Percentiles rank a stretch among this genome's conserved stretches.
Conservation (phyloP, 2,113 vertebrate species). For the Mugil cephalus region DNA sequence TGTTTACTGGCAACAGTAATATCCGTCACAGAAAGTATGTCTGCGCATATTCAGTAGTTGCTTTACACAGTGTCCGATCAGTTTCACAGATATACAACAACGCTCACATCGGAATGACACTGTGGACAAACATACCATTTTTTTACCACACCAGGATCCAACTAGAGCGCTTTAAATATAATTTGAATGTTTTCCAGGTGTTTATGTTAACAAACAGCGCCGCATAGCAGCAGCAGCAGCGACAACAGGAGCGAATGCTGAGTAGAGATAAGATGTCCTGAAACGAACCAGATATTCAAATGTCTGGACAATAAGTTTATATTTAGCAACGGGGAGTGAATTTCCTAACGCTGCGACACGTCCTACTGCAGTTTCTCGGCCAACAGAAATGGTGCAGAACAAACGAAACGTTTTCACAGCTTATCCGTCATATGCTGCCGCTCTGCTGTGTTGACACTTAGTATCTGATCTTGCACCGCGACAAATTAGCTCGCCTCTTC, state of each 20-base stretch:
- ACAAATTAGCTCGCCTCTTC: neutral
- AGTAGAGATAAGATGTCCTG: neutral
- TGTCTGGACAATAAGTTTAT: neutral
- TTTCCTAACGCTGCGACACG: neutral
- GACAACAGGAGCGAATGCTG: neutral
- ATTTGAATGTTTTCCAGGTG: conserved; percentile 50
- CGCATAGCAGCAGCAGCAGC: neutral
- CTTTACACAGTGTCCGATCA: neutral
- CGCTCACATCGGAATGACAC: neutral
- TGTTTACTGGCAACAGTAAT: neutral
- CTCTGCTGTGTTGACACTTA: neutral
- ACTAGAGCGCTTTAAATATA: conserved; percentile 18
- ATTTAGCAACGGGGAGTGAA: neutral
- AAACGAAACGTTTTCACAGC: neutral
- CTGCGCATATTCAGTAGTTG: neutral
- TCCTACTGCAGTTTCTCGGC: neutral
- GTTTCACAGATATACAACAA: neutral
- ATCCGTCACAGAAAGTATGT: neutral
- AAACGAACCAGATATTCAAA: neutral
- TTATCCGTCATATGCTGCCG: neutral
- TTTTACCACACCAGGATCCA: neutral
- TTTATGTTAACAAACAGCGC: neutral
- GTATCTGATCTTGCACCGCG: neutral
- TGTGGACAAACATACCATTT: neutral
- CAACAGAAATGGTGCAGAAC: neutral